Percentiles rank a stretch among this genome's conserved stretches.
Evolutionary conservation across 2,888 invertebrate species (phyloP).

Genomic region (Leucozona laternaria): DNA sequence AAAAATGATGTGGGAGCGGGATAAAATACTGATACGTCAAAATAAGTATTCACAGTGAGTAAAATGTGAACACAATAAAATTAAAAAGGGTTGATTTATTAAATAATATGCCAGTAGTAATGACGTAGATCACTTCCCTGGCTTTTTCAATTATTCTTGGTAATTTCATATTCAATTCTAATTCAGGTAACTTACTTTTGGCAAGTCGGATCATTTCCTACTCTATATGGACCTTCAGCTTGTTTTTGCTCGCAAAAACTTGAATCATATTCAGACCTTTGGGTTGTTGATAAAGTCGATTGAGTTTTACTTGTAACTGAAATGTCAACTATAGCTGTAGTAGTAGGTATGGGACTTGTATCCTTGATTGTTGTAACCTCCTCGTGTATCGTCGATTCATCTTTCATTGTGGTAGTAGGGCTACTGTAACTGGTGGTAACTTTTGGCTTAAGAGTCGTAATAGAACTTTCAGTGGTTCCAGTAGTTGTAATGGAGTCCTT

Average conservation of each 20-base stretch:
- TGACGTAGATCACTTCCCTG: no score
- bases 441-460: background rate
- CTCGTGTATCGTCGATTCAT: background rate
- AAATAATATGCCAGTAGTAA: no score
- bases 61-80: no score
- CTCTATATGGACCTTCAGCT: constrained; percentile 50
- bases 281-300: constrained; percentile 18
- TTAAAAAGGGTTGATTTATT: no score
- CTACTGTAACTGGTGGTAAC: background rate
- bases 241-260: constrained; percentile 60
- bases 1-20: no score
- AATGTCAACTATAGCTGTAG: background rate
- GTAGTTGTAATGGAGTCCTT: constrained; percentile 9
- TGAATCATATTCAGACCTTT: constrained; percentile 48
- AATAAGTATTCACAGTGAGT: no score
- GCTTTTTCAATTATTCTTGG: no score
- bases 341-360: background rate
- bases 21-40: no score
- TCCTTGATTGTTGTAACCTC: background rate
- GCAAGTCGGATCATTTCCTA: constrained; percentile 74
- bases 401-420: background rate
- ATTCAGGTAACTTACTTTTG: constrained; percentile 73
- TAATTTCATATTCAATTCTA: no score
- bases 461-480: constrained; percentile 11
- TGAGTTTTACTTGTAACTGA: background rate